phyloP scores from a whole-genome alignment of 2,113 vertebrate species.

The Strigops habroptila region DNA sequence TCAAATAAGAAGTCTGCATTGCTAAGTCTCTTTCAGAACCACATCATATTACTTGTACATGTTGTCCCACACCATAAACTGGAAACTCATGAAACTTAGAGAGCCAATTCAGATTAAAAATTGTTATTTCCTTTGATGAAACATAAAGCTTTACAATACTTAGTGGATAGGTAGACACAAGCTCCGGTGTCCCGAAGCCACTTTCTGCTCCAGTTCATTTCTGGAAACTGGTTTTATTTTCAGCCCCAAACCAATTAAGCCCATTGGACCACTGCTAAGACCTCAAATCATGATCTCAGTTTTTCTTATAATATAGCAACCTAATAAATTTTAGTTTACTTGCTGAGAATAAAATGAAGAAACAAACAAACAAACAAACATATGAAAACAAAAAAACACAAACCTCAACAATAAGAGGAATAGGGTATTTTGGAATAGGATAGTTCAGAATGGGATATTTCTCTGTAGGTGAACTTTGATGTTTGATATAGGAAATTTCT shows the following conservation, averaged over 20 bases:
- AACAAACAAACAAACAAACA: not conserved
- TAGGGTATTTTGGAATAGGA: not conserved
- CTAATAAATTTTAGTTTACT: not conserved
- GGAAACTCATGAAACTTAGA: not conserved
- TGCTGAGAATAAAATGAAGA: not conserved
- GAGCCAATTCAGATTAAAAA: not conserved
- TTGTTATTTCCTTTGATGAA: not conserved
- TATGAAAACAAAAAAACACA: not conserved
- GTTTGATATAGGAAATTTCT: not conserved
- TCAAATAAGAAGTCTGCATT: not conserved
- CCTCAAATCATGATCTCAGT: not conserved
- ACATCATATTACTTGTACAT: not conserved
- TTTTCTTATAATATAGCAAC: not conserved
- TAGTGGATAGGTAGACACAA: not conserved
- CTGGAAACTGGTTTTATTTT: not conserved
- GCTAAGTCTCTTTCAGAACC: slow-evolving; percentile 16
- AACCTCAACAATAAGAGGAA: not conserved
- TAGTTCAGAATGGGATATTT: not conserved
- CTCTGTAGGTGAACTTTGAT: not conserved
- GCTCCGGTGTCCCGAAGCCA: fast-evolving
- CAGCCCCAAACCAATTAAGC: not conserved
- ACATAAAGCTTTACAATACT: not conserved
- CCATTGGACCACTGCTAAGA: not conserved
- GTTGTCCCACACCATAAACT: not conserved
- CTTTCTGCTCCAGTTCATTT: not conserved